Evolutionary conservation across 2,113 vertebrate species (phyloP).

Genomic region (Grammomys dolichurus): DNA sequence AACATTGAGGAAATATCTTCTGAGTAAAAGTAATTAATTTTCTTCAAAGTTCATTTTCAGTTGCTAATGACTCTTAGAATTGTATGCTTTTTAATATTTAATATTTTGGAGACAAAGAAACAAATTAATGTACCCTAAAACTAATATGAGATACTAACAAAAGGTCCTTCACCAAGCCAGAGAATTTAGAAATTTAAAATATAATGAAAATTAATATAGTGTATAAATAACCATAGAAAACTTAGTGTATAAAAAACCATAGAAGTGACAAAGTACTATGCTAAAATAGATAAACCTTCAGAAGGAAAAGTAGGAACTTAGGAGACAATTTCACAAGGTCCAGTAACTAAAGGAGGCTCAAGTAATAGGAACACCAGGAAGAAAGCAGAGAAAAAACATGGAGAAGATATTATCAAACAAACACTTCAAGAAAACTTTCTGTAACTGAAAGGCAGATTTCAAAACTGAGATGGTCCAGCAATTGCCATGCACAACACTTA

Average conservation of each 20-base stretch:
- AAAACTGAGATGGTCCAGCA: neutral
- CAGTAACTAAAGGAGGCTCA: neutral
- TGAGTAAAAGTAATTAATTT: constrained; percentile 1
- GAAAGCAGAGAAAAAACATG: neutral
- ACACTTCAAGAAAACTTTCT: neutral
- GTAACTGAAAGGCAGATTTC: constrained; percentile 1
- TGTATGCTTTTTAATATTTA: neutral
- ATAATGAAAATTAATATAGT: neutral
- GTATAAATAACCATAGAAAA: neutral
- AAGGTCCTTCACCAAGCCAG: neutral
- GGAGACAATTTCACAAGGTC: neutral
- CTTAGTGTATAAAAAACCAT: too few relatives aligned
- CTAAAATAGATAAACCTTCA: neutral
- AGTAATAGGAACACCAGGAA: neutral
- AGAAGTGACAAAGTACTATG: neutral
- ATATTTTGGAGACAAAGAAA: neutral
- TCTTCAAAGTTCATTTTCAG: neutral
- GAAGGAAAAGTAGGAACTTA: constrained; percentile 12
- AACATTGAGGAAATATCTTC: constrained; percentile 17
- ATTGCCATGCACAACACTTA: neutral
- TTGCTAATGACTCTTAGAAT: neutral
- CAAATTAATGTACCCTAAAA: neutral
- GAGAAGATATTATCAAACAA: neutral
- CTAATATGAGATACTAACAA: neutral
- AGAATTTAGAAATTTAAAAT: neutral